Evolutionary conservation across 1,140 invertebrate species (phyloP).

Genomic region (Trichonephila inaurata): DNA sequence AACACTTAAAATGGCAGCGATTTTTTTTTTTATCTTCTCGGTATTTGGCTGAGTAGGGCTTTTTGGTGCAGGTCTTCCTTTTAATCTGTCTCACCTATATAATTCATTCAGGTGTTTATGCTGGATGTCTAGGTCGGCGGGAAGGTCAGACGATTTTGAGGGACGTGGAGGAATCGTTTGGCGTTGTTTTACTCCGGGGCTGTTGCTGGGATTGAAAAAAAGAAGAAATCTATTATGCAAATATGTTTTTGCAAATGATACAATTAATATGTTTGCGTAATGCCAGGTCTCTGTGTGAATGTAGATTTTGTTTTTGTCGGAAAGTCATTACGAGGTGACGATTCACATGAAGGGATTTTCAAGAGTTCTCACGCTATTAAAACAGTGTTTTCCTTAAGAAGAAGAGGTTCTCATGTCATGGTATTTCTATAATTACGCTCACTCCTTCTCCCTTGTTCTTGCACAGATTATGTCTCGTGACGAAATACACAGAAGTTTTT

Average conservation of each 20-base stretch:
- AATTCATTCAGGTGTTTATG: slow-evolving; percentile 51
- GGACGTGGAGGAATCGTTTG: neutral
- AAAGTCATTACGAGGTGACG: no score
- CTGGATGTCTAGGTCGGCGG: slow-evolving; percentile 37
- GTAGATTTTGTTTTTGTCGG: no score
- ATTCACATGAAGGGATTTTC: no score
- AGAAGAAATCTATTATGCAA: neutral
- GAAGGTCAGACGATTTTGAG: slow-evolving; percentile 35
- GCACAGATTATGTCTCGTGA: no score
- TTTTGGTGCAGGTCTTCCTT: slow-evolving; percentile 8
- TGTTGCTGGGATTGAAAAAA: neutral
- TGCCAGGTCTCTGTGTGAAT: neutral
- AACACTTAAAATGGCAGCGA: slow-evolving; percentile 36
- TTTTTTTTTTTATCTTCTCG: slow-evolving; percentile 10
- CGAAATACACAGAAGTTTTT: no score
- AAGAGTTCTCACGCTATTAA: no score
- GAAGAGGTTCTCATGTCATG: no score
- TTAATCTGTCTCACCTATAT: slow-evolving; percentile 54
- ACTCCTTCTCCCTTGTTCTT: no score
- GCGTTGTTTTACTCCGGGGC: neutral
- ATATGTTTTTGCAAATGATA: neutral
- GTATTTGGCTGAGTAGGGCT: slow-evolving; percentile 16
- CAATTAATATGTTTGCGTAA: neutral
- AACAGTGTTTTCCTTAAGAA: no score
- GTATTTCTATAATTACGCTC: no score